phyloP scores from a whole-genome alignment of 64 coral and sea anemone species.

The Acropora tenuis region DNA sequence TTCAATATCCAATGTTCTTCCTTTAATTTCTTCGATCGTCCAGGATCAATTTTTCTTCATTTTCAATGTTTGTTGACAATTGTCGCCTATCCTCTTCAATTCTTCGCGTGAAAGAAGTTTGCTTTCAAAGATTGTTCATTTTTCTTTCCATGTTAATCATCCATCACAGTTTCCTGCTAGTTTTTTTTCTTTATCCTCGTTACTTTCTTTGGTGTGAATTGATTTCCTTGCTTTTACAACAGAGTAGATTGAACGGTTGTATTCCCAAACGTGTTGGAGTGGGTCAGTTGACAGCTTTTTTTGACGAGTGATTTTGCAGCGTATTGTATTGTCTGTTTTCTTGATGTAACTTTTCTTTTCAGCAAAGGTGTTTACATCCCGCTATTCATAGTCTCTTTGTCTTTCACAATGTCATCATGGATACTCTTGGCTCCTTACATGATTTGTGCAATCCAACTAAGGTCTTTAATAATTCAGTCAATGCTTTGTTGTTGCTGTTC shows the following conservation, averaged over 20 bases:
- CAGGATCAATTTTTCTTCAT: conserved; percentile 39
- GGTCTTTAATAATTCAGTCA: too few relatives aligned
- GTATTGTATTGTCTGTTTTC: conserved; percentile 33
- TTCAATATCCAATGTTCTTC: background rate
- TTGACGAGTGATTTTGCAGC: background rate
- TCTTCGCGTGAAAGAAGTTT: conserved; percentile 24
- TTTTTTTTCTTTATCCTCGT: conserved; percentile 18
- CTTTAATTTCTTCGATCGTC: conserved; percentile 36
- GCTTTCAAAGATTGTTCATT: conserved; percentile 37
- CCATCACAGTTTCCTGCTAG: background rate
- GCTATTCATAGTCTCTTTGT: background rate
- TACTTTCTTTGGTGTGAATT: conserved; percentile 18
- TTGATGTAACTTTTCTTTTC: conserved; percentile 42
- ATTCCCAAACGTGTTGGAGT: conserved; percentile 12
- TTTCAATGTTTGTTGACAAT: background rate
- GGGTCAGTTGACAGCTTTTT: background rate
- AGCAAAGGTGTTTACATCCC: conserved; percentile 37
- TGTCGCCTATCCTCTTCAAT: conserved; percentile 7
- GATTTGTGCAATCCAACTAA: too few relatives aligned
- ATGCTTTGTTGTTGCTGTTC: too few relatives aligned
- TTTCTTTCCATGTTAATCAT: conserved; percentile 16
- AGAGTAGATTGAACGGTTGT: conserved; percentile 17
- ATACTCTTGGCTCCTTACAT: too few relatives aligned
- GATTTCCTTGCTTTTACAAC: conserved; percentile 23
- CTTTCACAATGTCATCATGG: too few relatives aligned